Percentiles rank a stretch among this genome's conserved stretches.
Conservation (phyloP, 2,113 vertebrate species). For the Perccottus glenii region DNA sequence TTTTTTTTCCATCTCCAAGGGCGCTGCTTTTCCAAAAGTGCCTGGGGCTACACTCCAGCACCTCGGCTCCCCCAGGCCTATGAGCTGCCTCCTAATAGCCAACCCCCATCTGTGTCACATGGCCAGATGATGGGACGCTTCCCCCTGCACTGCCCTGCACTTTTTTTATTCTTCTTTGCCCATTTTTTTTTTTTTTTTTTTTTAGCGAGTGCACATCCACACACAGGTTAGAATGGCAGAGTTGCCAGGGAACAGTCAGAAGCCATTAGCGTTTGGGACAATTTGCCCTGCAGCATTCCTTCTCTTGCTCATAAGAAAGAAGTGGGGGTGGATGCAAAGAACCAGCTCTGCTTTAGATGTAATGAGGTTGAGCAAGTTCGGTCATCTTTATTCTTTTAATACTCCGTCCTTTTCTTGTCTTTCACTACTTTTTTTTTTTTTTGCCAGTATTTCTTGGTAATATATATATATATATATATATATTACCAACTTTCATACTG, state of each 20-base stretch:
- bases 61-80: conserved; percentile 98
- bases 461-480: too few relatives aligned
- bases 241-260: conserved; percentile 99
- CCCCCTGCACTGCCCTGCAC: conserved; percentile 78
- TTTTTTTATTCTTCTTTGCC: conserved; percentile 53
- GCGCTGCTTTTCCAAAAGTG: conserved; percentile 96
- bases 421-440: conserved; percentile 28
- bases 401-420: conserved; percentile 49
- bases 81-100: conserved; percentile 97
- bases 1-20: conserved; percentile 85
- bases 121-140: conserved; percentile 85
- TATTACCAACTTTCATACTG: conserved; percentile 14
- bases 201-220: conserved; percentile 87
- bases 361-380: conserved; percentile 85
- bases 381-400: conserved; percentile 70
- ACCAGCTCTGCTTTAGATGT: conserved; percentile 83
- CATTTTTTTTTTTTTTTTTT: conserved; percentile 57
- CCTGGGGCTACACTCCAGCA: conserved; percentile 96
- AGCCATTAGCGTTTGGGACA: conserved; percentile 99
- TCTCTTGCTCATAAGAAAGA: conserved; percentile 91
- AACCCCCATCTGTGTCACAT: conserved; percentile 85
- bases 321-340: conserved; percentile 83
- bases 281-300: conserved; percentile 98
- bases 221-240: conserved; percentile 98
- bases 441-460: conserved; percentile 38